Conservation (phyloP, 2,113 vertebrate species). For the Oncorhynchus tshawytscha region DNA sequence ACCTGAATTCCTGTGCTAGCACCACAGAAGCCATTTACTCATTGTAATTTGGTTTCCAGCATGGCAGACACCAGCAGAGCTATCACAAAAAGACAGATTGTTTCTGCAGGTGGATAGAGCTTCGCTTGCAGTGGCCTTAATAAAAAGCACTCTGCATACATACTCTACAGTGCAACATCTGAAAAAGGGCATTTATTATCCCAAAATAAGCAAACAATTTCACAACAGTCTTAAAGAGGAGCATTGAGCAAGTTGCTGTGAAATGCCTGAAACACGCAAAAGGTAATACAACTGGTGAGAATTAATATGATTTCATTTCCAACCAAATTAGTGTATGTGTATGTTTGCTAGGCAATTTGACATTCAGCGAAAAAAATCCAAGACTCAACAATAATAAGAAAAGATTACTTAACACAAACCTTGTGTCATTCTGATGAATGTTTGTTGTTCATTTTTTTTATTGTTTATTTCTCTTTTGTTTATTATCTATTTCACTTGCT, state of each 20-base stretch:
- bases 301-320: neutral
- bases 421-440: no score
- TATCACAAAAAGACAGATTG: constrained; percentile 59
- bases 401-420: no score
- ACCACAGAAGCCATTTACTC: constrained; percentile 61
- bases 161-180: constrained; percentile 29
- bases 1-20: constrained; percentile 56
- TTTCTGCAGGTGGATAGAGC: constrained; percentile 58
- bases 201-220: constrained; percentile 21
- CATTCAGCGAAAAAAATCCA: neutral
- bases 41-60: constrained; percentile 68
- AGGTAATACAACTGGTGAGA: neutral
- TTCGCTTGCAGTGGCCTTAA: constrained; percentile 33
- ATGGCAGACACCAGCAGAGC: constrained; percentile 57
- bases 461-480: no score
- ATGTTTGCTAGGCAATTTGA: neutral
- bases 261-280: no score
- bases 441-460: no score
- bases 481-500: no score
- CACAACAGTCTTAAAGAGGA: neutral
- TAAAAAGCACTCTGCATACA: constrained; percentile 39
- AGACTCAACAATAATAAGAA: neutral
- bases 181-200: neutral
- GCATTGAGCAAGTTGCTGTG: neutral
- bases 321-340: neutral